These are phyloP conservation scores for Drosophila miranda DNA, from an alignment of 1,140 invertebrate species.

Conservation along the genomic window DNA sequence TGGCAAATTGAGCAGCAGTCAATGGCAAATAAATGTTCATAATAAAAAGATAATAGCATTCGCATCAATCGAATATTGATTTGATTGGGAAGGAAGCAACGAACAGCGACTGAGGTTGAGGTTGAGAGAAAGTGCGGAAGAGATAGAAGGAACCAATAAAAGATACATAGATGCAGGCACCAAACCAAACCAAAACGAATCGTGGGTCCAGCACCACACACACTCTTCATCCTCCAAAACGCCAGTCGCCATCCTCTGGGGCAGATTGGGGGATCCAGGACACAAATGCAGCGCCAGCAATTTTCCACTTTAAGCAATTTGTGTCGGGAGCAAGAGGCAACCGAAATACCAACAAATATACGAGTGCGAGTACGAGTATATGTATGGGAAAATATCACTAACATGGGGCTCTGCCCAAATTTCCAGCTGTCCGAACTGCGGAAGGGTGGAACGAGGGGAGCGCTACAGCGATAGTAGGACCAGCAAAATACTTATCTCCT, in stretches of 20 bases:
- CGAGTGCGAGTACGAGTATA: background rate
- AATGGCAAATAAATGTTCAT: slow-evolving; percentile 73
- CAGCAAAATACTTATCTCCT: slow-evolving; percentile 51
- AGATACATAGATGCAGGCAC: slow-evolving; percentile 68
- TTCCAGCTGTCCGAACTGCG: slow-evolving; percentile 7
- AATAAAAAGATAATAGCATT: slow-evolving; percentile 80
- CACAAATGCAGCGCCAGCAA: slow-evolving; percentile 73
- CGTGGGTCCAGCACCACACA: slow-evolving; percentile 44
- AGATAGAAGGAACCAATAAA: slow-evolving; percentile 63
- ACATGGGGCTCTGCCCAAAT: slow-evolving; percentile 28
- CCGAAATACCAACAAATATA: slow-evolving; percentile 37
- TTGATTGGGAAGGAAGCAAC: slow-evolving; percentile 56
- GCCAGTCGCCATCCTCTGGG: slow-evolving; percentile 5
- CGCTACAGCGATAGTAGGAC: background rate
- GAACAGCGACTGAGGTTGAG: background rate
- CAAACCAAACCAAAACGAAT: slow-evolving; percentile 11
- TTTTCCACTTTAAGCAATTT: slow-evolving; percentile 81
- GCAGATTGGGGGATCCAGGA: background rate
- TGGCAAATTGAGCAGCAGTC: slow-evolving; percentile 35
- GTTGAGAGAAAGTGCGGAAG: background rate
- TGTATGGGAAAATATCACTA: slow-evolving; percentile 44
- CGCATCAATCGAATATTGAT: slow-evolving; percentile 81
- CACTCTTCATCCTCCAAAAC: slow-evolving; percentile 13
- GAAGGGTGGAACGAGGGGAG: slow-evolving; percentile 9
- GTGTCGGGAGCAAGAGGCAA: slow-evolving; percentile 50